A percentile compares a stretch with the other conserved stretches of the same genome.
These are phyloP conservation scores for Agriotes lineatus DNA, from an alignment of 2,888 invertebrate genomes.

Conservation along the genomic window DNA sequence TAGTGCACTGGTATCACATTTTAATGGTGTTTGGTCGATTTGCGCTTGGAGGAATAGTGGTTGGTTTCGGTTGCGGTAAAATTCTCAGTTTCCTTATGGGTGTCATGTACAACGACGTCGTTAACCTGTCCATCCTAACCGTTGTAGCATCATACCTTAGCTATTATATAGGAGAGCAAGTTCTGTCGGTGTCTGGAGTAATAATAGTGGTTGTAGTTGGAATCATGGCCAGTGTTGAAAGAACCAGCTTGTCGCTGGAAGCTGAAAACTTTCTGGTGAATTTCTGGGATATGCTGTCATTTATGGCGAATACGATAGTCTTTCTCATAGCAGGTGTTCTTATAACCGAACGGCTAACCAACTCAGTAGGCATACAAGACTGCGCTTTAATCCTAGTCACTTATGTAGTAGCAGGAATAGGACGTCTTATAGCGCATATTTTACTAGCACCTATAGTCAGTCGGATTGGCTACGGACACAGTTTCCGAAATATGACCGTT, in stretches of 20 bases:
- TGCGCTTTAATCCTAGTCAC: conserved; percentile 18
- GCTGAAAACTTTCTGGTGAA: conserved; percentile 20
- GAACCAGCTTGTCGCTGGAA: conserved; percentile 24
- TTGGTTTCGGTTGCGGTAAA: conserved; percentile 5
- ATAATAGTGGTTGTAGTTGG: conserved; percentile 24
- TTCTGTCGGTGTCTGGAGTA: conserved; percentile 22
- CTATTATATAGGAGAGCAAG: conserved; percentile 15
- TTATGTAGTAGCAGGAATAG: conserved; percentile 18
- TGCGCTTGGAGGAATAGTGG: conserved; percentile 20
- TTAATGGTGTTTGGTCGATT: conserved; percentile 22
- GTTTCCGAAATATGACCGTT: conserved; percentile 21
- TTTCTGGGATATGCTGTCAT: conserved; percentile 29
- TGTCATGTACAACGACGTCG: conserved; percentile 18
- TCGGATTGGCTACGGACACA: conserved; percentile 37
- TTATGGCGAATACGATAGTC: conserved; percentile 15
- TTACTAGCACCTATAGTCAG: conserved; percentile 33
- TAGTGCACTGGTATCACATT: conserved; percentile 13
- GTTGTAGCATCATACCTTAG: conserved; percentile 19
- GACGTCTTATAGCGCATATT: conserved; percentile 14
- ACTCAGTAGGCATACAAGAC: neutral
- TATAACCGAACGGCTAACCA: neutral
- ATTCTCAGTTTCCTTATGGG: conserved; percentile 15
- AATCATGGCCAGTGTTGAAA: conserved; percentile 33
- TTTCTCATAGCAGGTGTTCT: conserved; percentile 1
- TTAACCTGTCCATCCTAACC: conserved; percentile 23